These are phyloP conservation scores for Achatina immaculata DNA, from an alignment of 1,140 invertebrate species.

Conservation along the genomic window DNA sequence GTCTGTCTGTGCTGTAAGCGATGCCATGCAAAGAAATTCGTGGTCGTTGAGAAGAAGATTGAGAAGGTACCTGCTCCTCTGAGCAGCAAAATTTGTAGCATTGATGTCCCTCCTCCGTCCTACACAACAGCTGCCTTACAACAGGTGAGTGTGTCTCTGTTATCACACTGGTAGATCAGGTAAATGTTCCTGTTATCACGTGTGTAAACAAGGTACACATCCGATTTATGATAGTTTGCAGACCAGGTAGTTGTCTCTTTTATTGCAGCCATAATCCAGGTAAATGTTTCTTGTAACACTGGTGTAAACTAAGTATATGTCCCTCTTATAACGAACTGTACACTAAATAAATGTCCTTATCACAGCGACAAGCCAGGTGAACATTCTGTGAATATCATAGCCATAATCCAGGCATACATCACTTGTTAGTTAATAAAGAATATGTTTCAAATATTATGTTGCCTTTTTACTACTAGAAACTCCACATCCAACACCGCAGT, in stretches of 20 bases:
- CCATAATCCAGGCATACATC: no score
- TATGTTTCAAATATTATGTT: no score
- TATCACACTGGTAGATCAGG: neutral
- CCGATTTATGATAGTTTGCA: neutral
- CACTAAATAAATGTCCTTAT: no score
- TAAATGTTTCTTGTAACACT: neutral
- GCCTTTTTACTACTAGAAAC: no score
- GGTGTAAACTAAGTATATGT: neutral
- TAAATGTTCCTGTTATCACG: neutral
- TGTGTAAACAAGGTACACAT: neutral
- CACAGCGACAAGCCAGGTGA: no score
- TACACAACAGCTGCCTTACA: conserved; percentile 1
- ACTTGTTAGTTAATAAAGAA: no score
- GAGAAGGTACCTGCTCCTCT: neutral
- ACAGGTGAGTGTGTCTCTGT: neutral
- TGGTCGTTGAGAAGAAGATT: neutral
- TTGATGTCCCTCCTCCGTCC: conserved; percentile 17
- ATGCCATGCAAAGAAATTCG: neutral
- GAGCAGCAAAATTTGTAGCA: neutral
- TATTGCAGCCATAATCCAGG: neutral
- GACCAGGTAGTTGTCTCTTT: neutral
- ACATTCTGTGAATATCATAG: no score
- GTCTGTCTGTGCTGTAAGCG: conserved; percentile 10
- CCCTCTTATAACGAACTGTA: neutral
- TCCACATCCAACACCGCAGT: no score